Percentiles rank a stretch among this genome's conserved stretches.
phyloP scores from a whole-genome alignment of 1,140 invertebrate species.

The Aphidius gifuensis region DNA sequence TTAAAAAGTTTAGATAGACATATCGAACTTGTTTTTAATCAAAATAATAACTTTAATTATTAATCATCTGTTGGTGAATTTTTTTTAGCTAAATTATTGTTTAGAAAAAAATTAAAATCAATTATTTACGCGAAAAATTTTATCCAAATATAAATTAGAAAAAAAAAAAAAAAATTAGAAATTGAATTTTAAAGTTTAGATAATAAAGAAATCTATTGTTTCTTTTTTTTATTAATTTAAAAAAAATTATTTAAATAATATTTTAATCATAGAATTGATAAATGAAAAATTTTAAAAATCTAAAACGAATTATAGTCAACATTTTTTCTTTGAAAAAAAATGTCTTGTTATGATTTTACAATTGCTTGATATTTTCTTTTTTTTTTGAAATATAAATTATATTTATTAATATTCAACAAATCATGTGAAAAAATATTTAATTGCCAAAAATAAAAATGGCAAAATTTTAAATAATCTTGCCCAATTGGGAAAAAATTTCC shows the following conservation, averaged over 20 bases:
- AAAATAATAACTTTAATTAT: slow-evolving; percentile 8
- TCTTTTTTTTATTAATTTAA: too few species aligned
- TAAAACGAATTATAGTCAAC: too few species aligned
- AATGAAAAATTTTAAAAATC: too few species aligned
- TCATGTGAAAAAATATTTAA: neutral
- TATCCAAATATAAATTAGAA: neutral
- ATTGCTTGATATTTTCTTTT: neutral
- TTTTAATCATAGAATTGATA: neutral
- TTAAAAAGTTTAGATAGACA: slow-evolving; percentile 13
- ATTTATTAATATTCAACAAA: neutral
- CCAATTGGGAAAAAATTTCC: too few species aligned
- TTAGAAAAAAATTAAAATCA: neutral
- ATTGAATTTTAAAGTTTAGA: slow-evolving; percentile 7
- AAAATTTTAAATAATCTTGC: neutral
- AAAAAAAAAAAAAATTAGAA: neutral
- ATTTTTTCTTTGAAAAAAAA: neutral
- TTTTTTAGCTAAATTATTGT: neutral
- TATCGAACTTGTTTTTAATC: slow-evolving; percentile 15
- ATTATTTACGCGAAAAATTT: slow-evolving; percentile 12
- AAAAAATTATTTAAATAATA: too few species aligned
- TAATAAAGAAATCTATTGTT: slow-evolving; percentile 1
- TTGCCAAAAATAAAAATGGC: slow-evolving; percentile 4
- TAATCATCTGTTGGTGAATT: slow-evolving; percentile 11
- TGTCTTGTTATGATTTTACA: neutral
- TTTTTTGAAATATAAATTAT: slow-evolving; percentile 2